Conservation (phyloP, 2,888 invertebrate genomes). For the Seladonia tumulorum region DNA sequence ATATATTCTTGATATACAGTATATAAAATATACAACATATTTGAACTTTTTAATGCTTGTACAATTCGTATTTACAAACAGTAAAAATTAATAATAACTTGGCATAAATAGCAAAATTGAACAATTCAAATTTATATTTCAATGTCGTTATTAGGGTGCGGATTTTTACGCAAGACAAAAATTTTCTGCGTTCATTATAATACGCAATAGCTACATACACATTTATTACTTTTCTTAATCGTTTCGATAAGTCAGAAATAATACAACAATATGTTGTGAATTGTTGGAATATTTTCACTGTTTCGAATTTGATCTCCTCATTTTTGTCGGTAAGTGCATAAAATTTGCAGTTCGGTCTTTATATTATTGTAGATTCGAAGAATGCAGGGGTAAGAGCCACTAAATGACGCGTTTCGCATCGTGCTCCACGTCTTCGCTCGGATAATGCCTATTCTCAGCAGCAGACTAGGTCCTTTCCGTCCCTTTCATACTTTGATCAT, state of each 20-base stretch:
- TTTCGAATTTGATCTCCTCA: too few species aligned
- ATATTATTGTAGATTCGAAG: not conserved
- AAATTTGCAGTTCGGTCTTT: too few species aligned
- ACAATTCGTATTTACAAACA: too few species aligned
- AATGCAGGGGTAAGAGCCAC: conserved; percentile 36
- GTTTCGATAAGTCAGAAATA: too few species aligned
- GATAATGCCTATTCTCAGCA: conserved; percentile 51
- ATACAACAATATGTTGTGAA: too few species aligned
- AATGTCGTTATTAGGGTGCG: not conserved
- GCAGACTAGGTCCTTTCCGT: conserved; percentile 31
- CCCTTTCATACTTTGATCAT: conserved; percentile 22
- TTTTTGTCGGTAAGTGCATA: too few species aligned
- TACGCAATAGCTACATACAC: too few species aligned
- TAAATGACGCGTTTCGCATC: conserved; percentile 55
- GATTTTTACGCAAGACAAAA: too few species aligned
- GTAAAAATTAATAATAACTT: not conserved
- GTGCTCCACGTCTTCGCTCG: conserved; percentile 43
- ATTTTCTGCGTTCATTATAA: too few species aligned
- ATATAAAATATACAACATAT: not conserved
- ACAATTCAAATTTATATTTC: not conserved
- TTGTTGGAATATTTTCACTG: too few species aligned
- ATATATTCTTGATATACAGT: too few species aligned
- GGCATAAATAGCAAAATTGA: not conserved
- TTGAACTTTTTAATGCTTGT: not conserved
- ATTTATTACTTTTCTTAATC: too few species aligned